Percentiles rank a stretch among this genome's conserved stretches.
These are phyloP conservation scores for Leptinotarsa rubiginosa DNA, from an alignment of 2,888 invertebrate species.

Conservation along the genomic window DNA sequence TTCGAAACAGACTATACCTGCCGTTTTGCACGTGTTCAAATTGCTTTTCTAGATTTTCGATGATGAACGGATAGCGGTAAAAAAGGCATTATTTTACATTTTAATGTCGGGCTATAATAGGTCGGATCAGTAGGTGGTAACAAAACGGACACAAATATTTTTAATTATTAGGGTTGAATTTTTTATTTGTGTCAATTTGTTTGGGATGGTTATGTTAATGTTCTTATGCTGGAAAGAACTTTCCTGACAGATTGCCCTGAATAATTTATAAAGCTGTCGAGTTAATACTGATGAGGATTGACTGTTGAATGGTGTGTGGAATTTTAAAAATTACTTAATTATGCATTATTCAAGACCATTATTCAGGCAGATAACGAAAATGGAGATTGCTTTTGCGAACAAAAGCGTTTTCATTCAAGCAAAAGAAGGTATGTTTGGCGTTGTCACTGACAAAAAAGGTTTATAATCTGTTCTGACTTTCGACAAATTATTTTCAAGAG, in stretches of 20 bases:
- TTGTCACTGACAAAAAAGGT: slow-evolving; percentile 4
- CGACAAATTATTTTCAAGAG: neutral
- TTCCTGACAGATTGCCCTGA: slow-evolving; percentile 34
- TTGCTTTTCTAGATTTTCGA: slow-evolving; percentile 49
- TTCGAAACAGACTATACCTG: slow-evolving; percentile 17
- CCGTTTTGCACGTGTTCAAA: slow-evolving; percentile 58
- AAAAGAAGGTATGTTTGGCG: neutral
- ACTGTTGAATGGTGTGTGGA: slow-evolving; percentile 27
- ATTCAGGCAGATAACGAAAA: slow-evolving; percentile 10
- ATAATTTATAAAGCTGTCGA: slow-evolving; percentile 27
- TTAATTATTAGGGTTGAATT: slow-evolving; percentile 47
- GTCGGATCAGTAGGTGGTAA: slow-evolving; percentile 51
- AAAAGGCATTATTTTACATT: slow-evolving; percentile 53
- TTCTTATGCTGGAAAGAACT: slow-evolving; percentile 27
- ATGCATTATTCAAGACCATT: slow-evolving; percentile 18
- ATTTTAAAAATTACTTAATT: slow-evolving; percentile 21
- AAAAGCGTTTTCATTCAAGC: slow-evolving; percentile 8
- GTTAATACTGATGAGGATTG: slow-evolving; percentile 23
- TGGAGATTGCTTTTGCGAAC: slow-evolving; percentile 10
- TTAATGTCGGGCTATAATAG: slow-evolving; percentile 50
- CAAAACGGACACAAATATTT: slow-evolving; percentile 49
- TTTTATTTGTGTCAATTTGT: slow-evolving; percentile 47
- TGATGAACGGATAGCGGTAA: slow-evolving; percentile 47
- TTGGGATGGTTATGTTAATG: slow-evolving; percentile 39
- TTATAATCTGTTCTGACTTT: neutral